phyloP scores from a whole-genome alignment of 2,113 vertebrate genomes.

The Eulemur macaco region DNA sequence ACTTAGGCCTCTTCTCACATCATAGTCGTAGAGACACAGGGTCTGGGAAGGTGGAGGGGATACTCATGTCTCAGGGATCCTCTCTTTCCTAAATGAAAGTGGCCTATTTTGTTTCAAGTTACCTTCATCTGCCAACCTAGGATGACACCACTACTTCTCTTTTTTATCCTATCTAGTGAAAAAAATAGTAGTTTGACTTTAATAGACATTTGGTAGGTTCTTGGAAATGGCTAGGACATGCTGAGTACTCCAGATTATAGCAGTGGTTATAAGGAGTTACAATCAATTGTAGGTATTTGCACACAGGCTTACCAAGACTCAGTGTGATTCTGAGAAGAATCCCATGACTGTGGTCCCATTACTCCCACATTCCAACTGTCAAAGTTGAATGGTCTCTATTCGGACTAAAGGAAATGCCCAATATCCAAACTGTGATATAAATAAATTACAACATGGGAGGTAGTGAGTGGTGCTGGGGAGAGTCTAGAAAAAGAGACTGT shows the following conservation, averaged over 20 bases:
- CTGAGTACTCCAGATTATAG: neutral
- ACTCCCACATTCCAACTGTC: neutral
- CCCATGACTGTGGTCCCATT: neutral
- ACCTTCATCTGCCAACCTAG: neutral
- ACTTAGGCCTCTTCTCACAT: neutral
- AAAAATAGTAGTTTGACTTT: neutral
- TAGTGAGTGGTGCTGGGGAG: neutral
- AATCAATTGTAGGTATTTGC: neutral
- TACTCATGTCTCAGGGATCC: neutral
- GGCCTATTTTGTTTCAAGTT: neutral
- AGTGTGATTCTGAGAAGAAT: slow-evolving; percentile 4
- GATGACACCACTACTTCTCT: neutral
- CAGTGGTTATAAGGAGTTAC: neutral
- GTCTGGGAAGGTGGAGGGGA: neutral
- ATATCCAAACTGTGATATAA: neutral
- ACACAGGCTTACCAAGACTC: neutral
- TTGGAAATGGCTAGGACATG: neutral
- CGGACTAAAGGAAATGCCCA: neutral
- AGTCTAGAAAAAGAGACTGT: neutral
- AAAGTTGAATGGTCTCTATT: neutral
- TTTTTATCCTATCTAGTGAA: neutral
- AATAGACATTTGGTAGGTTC: neutral
- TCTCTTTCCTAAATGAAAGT: neutral
- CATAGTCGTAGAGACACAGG: neutral
- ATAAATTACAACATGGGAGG: neutral